Percentiles rank a stretch among this genome's conserved stretches.
Evolutionary conservation across 2,797 vertebrate species (phyloP).

Genomic region (Phrynocephalus vlangalii): DNA sequence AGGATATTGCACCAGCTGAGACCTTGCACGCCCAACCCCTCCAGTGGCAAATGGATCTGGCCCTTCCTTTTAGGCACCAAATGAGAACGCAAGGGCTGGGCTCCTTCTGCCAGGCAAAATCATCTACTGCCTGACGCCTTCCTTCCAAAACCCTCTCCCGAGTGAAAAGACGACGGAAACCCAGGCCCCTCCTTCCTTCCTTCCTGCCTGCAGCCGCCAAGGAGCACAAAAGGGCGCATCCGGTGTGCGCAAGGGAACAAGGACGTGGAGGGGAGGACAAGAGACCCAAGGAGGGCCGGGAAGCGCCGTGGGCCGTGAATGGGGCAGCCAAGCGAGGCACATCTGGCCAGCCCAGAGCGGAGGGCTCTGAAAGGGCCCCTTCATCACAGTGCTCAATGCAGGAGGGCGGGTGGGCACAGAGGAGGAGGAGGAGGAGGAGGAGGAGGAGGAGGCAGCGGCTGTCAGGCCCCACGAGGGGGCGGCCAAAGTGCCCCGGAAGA

Average conservation of each 20-base stretch:
- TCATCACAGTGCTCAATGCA: neutral
- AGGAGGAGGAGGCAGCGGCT: neutral
- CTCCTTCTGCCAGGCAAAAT: neutral
- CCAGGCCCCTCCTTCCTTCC: neutral
- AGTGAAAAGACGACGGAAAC: neutral
- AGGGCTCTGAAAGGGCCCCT: neutral
- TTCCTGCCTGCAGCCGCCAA: neutral
- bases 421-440: neutral
- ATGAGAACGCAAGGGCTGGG: too few relatives aligned
- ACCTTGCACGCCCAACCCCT: too few relatives aligned
- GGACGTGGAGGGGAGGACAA: neutral
- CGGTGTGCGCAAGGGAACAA: neutral
- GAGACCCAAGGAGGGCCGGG: neutral
- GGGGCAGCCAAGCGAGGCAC: conserved; percentile 8
- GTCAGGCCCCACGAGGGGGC: neutral
- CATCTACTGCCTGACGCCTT: neutral
- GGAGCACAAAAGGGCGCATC: conserved; percentile 4
- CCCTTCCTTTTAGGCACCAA: too few relatives aligned
- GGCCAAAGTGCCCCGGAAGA: neutral
- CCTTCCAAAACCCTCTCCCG: neutral
- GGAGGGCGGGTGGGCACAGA: neutral
- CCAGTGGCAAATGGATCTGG: too few relatives aligned
- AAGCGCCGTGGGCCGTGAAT: neutral
- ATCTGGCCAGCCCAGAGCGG: conserved; percentile 7
- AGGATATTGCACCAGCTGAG: too few relatives aligned